Base-by-base conservation (phyloP, 2,113 vertebrate species). In the Promerops cafer region DNA sequence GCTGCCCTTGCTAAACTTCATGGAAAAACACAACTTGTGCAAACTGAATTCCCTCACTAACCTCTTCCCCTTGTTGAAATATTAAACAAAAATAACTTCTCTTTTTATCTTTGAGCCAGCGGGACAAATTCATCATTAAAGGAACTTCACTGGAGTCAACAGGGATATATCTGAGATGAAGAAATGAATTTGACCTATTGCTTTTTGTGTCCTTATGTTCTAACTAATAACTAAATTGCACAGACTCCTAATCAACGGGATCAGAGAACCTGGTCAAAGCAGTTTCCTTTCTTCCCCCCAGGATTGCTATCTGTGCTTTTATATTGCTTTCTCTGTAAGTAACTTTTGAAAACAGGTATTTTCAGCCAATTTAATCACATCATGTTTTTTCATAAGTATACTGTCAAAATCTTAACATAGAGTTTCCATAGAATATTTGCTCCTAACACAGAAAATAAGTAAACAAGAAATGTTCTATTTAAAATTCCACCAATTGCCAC, bases 31-130 rank as follows among this genome's bases (percentile, higher is more conserved):
- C 80, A 84, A 95, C 86, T 97, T 97, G 87, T 96, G 42, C 74
- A 90, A 94, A 97, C 89, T 6, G 0, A 96, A 96, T 97, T 96
- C 95, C 96, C 95, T 95, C 10, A 9, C 95, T 97, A 97, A 97
- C 96, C 95, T 97, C 93, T 97, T 97, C 96, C 93, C 95, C 96
- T 96, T 96, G 93, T 95, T 97, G 96, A 97, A 97, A 97, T 97
- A 96, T 97, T 97, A 97, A 97, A 97, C 96, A 97, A 97, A 97
- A 97, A 97, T 96, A 96, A 89, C 93, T 92, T 90, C 75, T 94
- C 93, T 95, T 97, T 97, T 97, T 97, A 96, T 95, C 93, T 97
- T 78, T 87, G 95, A 97, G 95, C 95, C 96, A 97, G 89, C 52
- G 1, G 93, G 93, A 94, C 91, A 95, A 92, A 97, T 95, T 91